Conservation (phyloP, 2,888 invertebrate species). For the Neoaliturus tenellus region DNA sequence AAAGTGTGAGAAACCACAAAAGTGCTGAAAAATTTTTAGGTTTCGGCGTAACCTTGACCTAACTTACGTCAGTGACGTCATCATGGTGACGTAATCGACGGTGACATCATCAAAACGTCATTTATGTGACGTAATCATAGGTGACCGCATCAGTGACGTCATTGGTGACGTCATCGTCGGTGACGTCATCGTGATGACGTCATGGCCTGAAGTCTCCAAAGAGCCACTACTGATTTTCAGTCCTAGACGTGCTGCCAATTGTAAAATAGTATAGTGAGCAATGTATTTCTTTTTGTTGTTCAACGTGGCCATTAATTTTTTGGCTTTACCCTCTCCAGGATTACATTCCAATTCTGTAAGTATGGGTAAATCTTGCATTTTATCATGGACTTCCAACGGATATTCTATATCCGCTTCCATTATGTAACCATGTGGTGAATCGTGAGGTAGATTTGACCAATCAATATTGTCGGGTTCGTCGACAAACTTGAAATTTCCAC, state of each 20-base stretch:
- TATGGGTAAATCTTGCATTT: not conserved
- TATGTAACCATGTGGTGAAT: not conserved
- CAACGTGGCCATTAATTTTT: not conserved
- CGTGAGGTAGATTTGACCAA: not conserved
- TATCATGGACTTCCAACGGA: not conserved
- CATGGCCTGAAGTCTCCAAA: no score
- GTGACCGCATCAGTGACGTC: no score
- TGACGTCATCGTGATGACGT: no score
- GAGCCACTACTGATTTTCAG: not conserved
- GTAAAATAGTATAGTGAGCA: not conserved
- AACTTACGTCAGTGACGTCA: no score
- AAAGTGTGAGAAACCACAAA: no score
- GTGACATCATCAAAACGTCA: no score
- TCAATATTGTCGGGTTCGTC: not conserved
- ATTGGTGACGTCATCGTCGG: no score
- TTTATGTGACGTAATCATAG: no score
- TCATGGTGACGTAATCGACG: no score
- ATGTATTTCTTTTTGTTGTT: not conserved
- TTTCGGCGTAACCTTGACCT: no score
- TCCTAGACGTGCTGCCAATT: not conserved
- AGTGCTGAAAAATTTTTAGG: no score
- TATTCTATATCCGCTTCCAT: not conserved
- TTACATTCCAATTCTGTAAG: not conserved
- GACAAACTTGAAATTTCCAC: not conserved
- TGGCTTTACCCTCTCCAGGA: not conserved